These are phyloP conservation scores for Riparia riparia DNA, from an alignment of 2,113 vertebrate genomes.

Conservation along the genomic window DNA sequence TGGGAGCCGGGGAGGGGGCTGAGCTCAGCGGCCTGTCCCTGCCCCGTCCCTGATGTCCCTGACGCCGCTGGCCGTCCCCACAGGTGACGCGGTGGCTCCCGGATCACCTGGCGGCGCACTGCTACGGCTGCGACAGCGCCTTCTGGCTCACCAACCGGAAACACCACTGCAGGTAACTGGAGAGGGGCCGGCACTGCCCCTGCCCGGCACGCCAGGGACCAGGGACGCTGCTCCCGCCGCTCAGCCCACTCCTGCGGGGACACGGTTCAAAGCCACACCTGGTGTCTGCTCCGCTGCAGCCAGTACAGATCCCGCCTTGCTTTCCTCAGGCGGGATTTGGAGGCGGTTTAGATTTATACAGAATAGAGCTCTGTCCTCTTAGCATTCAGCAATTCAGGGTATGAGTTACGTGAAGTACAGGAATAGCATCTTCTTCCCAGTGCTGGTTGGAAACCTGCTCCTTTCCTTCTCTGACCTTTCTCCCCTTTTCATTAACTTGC, in stretches of 20 bases:
- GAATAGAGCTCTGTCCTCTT: neutral
- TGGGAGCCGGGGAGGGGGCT: neutral
- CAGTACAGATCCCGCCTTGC: neutral
- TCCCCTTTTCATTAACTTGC: neutral
- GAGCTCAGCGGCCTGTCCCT: accelerated
- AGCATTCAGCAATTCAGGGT: neutral
- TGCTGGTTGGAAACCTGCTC: neutral
- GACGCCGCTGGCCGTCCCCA: neutral
- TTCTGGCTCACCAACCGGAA: conserved; percentile 96
- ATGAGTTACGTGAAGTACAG: neutral
- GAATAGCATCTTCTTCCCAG: neutral
- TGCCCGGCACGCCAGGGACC: too few relatives aligned
- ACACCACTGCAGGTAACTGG: conserved; percentile 94
- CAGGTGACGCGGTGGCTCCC: conserved; percentile 98
- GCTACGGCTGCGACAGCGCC: conserved; percentile 92
- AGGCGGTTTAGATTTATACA: neutral
- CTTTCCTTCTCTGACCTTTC: neutral
- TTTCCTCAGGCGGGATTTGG: neutral
- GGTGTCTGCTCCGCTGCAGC: neutral
- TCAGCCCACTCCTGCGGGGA: neutral
- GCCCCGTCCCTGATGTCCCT: neutral
- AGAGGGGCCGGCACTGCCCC: too few relatives aligned
- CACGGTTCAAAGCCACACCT: accelerated
- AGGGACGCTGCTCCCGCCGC: neutral
- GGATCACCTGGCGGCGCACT: conserved; percentile 94